Percentiles rank a stretch among this genome's conserved stretches.
Evolutionary conservation across 2,113 vertebrate species (phyloP).

Genomic region (Calonectris borealis): DNA sequence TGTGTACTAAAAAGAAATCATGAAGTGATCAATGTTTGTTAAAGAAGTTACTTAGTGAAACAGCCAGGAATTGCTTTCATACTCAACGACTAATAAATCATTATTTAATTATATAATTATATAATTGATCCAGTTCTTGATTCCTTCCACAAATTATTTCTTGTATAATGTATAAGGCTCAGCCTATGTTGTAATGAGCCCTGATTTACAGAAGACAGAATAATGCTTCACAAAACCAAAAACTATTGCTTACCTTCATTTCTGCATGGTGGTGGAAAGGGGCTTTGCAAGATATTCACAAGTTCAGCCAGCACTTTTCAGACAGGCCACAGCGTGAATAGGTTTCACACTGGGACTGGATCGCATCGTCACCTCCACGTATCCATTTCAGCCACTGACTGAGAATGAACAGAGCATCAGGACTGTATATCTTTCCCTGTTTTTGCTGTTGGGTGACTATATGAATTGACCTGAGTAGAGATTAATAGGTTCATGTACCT

Average conservation of each 20-base stretch:
- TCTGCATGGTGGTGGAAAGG: neutral
- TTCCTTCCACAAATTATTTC: neutral
- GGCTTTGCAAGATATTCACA: neutral
- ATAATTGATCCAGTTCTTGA: neutral
- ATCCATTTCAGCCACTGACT: neutral
- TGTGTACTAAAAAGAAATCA: neutral
- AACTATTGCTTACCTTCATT: neutral
- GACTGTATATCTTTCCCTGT: fast-evolving
- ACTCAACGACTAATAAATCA: neutral
- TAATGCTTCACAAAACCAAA: neutral
- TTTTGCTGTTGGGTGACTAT: neutral
- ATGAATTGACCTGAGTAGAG: neutral
- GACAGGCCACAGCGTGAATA: neutral
- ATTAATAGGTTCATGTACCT: neutral
- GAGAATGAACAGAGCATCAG: neutral
- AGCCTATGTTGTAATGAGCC: neutral
- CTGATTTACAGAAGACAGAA: neutral
- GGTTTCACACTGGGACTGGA: neutral
- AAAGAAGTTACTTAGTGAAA: neutral
- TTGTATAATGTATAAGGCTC: neutral
- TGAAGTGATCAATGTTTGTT: neutral
- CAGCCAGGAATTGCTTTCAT: neutral
- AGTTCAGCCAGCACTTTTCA: neutral
- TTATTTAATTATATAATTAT: neutral
- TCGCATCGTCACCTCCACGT: neutral